Evolutionary conservation across 1,140 invertebrate genomes (phyloP), one percentile per base, ranked within the genome.

Genomic region (Tachypleus tridentatus): DNA sequence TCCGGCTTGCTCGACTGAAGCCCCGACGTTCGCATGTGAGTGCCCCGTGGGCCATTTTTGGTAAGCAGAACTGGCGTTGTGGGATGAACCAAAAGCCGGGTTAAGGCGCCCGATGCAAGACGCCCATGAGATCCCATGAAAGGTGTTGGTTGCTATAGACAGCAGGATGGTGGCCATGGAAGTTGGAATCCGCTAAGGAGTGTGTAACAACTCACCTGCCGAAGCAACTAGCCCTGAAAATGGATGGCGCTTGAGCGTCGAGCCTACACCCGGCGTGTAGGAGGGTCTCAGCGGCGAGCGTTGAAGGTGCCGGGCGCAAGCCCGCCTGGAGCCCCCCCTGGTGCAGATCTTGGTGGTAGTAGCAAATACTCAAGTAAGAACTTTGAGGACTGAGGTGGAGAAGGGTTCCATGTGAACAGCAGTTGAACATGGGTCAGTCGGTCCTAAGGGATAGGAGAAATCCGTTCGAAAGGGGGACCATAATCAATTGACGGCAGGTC

Each of bases 201-300:
- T n/a, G n/a, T 88, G 86, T 86, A 88, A 88, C 85, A 85, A 87
- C 86, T 89, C 86, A 89, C 86, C 86, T 87, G 85, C 85, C 85
- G 85, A 89, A 88, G 82, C 82, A 85, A 87, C 85, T 84, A 87
- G 86, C 86, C 85, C 86, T 88, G 85, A 89, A 91, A 91, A 90
- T 89, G 87, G 86, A 88, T 87, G 85, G 84, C 85, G 85, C 86
- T 87, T 89, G 87, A 82, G 86, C 85, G 86, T 51, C 51, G 29
- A 63, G 58, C 54, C 77, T 77, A 82, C 75, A 80, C 80, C 67
- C 81, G 78, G 81, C 78, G 82, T 85, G 86, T 87, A 87, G 83
- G 85, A 85, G 81, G 84, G 82, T 81, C 82, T 83, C 82, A 80
- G 80, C 77, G 84, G 82, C 83, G 82, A 75, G 83, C 83, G 82